Base-by-base conservation (phyloP, 2,797 vertebrate species). In the Acrocephalus scirpaceus region DNA sequence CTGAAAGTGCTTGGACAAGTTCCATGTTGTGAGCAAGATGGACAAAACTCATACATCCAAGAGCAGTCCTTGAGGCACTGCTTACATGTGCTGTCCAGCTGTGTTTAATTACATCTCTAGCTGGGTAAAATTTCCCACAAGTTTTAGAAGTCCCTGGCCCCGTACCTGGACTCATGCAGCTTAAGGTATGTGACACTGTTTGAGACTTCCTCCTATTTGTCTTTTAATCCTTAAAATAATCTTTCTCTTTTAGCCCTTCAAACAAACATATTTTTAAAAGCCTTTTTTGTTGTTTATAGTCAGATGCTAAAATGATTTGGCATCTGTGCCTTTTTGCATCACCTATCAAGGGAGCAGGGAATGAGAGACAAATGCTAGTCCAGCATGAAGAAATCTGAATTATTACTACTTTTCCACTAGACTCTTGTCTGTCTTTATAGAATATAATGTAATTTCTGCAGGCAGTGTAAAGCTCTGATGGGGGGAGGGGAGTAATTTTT, bases 51-150 rank as follows among this genome's bases (percentile, higher is more conserved):
- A 44, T 8, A 19, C 0, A 13, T 73, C 57, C 57, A 64, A 84
- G 36, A 92, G 40, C 17, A 77, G 42, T 60, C 57, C n/a, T 81
- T 60, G 40, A 87, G 54, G 54, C 0, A 0, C 57, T 91, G 81
- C 81, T 57, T 51, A 71, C 74, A 50, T 89, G 53, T 8, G 6
- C 11, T 89, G 16, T 86, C 25, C 51, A 73, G 60, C 21, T 40
- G 38, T 54, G 53, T 80, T 91, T 91, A 79, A 79, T 86, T 82
- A 71, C 74, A 57, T 23, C 16, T 88, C 50, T 67, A 70, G 45
- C 57, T 77, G 53, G 7, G 32, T 77, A 47, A 86, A 93, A 77
- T 20, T 77, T 86, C 36, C 36, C 40, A 60, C 26, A 57, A 67
- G 30, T 88, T 90, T 86, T 60, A 38, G 16, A 89, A 79, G 62